These are phyloP conservation scores for Rhinopomastus cyanomelas DNA, from an alignment of 2,113 vertebrate species.

Conservation along the genomic window DNA sequence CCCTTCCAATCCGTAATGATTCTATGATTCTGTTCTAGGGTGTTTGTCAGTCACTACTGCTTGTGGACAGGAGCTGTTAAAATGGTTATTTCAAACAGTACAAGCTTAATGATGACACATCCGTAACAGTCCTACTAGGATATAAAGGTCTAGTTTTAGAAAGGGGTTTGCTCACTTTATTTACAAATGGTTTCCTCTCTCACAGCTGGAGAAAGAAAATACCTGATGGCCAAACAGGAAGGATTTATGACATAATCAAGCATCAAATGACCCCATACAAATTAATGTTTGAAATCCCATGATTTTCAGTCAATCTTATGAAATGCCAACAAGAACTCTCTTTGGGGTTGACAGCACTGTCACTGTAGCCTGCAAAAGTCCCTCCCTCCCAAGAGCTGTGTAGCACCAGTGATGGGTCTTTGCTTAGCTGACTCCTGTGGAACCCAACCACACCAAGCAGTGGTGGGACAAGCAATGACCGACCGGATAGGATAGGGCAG, in stretches of 20 bases:
- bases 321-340: background rate
- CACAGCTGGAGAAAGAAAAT: background rate
- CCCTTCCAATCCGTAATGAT: no score
- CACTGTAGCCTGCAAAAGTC: background rate
- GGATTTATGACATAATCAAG: background rate
- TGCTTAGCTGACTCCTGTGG: rapidly evolving
- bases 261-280: background rate
- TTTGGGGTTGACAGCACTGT: background rate
- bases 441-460: rapidly evolving
- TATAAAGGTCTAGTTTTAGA: background rate
- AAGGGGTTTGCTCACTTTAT: background rate
- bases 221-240: background rate
- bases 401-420: background rate
- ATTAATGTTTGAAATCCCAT: background rate
- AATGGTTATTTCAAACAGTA: background rate
- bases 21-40: no score
- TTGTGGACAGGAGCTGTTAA: background rate
- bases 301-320: background rate
- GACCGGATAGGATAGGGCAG: rapidly evolving
- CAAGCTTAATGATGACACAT: background rate
- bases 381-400: background rate
- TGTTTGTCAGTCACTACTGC: background rate
- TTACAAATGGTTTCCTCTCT: background rate
- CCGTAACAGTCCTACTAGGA: background rate
- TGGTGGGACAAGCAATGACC: background rate